Evolutionary conservation across 2,888 invertebrate species (phyloP).

Genomic region (Didymodactylos carnosus): DNA sequence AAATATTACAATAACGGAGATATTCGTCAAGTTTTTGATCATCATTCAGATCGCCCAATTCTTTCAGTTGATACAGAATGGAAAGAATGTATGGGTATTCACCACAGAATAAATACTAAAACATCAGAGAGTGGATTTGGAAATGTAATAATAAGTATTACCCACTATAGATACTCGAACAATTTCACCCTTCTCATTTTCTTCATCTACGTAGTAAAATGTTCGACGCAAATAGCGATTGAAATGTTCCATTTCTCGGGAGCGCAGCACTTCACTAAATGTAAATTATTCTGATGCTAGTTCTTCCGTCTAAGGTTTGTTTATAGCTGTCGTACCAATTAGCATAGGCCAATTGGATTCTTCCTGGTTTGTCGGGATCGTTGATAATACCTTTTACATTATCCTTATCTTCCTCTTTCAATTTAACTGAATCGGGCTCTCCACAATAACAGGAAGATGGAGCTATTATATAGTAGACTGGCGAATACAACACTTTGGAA

Average conservation of each 20-base stretch:
- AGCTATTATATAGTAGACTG: background rate
- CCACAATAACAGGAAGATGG: background rate
- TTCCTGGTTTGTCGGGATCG: background rate
- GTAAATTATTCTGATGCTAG: background rate
- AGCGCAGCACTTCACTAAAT: background rate
- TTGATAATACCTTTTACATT: background rate
- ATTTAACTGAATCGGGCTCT: background rate
- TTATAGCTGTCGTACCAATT: background rate
- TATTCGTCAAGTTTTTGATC: background rate
- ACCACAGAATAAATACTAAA: background rate
- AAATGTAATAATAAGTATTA: too few relatives aligned
- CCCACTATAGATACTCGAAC: too few relatives aligned
- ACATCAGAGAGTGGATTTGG: too few relatives aligned
- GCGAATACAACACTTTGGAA: background rate
- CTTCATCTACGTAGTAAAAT: background rate
- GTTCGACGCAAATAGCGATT: background rate
- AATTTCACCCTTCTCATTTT: background rate
- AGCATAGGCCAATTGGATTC: background rate
- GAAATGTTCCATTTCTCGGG: background rate
- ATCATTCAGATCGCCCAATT: background rate
- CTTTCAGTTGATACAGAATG: background rate
- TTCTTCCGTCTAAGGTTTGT: too few relatives aligned
- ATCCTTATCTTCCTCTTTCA: background rate
- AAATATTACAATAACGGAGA: background rate
- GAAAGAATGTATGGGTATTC: background rate